phyloP scores from a whole-genome alignment of 2,113 vertebrate species.

The Todiramphus chloris region DNA sequence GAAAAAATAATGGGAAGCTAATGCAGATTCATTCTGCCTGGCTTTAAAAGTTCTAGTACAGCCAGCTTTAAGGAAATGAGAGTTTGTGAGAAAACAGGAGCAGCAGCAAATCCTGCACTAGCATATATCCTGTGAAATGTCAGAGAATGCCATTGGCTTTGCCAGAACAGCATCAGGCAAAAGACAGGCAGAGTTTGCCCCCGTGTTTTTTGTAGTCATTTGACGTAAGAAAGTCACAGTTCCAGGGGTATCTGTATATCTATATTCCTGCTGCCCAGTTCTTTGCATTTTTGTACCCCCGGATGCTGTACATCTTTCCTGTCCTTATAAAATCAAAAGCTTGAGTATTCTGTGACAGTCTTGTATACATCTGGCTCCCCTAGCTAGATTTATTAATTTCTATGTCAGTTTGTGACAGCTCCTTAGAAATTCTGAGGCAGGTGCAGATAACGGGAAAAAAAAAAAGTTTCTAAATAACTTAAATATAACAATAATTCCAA shows the following conservation, averaged over 20 bases:
- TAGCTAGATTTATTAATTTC: neutral
- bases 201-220: neutral
- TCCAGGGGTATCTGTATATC: rapidly evolving
- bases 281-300: neutral
- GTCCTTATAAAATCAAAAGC: neutral
- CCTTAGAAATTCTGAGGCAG: neutral
- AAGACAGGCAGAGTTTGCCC: neutral
- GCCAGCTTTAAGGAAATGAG: slow-evolving; percentile 31
- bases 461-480: neutral
- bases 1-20: slow-evolving; percentile 68
- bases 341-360: neutral
- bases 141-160: neutral
- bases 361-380: neutral
- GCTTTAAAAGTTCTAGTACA: slow-evolving; percentile 50
- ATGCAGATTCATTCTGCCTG: slow-evolving; percentile 56
- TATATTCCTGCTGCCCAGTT: neutral
- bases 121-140: neutral
- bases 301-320: neutral
- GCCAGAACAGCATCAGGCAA: neutral
- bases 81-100: slow-evolving; percentile 14
- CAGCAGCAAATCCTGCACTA: neutral
- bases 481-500: neutral
- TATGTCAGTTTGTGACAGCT: neutral
- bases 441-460: neutral
- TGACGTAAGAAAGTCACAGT: rapidly evolving